phyloP scores from a whole-genome alignment of 2,797 vertebrate genomes.

The Poecilia velifera region DNA sequence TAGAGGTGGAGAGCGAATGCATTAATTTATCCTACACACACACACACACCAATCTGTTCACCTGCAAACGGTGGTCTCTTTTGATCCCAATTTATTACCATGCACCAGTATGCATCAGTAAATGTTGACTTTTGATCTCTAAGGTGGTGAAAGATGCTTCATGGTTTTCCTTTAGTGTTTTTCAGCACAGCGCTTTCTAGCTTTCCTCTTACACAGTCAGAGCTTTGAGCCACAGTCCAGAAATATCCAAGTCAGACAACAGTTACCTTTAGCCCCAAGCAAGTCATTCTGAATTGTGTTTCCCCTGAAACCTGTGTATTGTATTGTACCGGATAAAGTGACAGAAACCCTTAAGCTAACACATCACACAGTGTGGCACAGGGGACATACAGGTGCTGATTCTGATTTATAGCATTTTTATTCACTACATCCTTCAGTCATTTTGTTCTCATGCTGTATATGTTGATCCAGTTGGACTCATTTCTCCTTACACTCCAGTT shows the following conservation, averaged over 20 bases:
- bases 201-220: not conserved
- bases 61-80: conserved; percentile 13
- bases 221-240: conserved; percentile 30
- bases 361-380: conserved; percentile 42
- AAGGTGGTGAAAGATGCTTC: conserved; percentile 2
- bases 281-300: conserved; percentile 33
- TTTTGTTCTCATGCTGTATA: conserved; percentile 9
- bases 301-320: conserved; percentile 19
- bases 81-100: not conserved
- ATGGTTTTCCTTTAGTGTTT: conserved; percentile 13
- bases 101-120: not conserved
- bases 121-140: not conserved
- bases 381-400: conserved; percentile 29
- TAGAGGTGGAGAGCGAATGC: conserved; percentile 35
- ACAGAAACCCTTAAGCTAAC: conserved; percentile 41
- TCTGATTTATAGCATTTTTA: conserved; percentile 48
- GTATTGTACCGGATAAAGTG: conserved; percentile 50
- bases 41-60: conserved; percentile 19
- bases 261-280: conserved; percentile 29
- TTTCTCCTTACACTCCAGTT: conserved; percentile 14
- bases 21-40: conserved; percentile 40
- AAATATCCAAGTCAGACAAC: conserved; percentile 28
- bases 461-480: not conserved
- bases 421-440: not conserved
- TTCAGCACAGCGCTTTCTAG: not conserved